These are phyloP conservation scores for Todiramphus chloris DNA, from an alignment of 2,113 vertebrate species.

Conservation along the genomic window DNA sequence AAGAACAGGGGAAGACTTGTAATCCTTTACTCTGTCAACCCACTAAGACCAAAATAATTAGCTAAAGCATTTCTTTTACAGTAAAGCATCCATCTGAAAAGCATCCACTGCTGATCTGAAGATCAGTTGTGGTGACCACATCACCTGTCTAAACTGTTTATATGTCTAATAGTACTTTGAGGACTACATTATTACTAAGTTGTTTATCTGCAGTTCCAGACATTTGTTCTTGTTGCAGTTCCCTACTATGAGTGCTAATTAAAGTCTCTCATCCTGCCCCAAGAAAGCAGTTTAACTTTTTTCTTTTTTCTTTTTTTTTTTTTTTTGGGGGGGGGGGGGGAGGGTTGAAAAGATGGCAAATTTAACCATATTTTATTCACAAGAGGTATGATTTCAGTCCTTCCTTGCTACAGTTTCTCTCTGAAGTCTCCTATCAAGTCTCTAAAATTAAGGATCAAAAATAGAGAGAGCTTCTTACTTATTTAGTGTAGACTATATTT, in stretches of 20 bases:
- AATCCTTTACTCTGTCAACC: background rate
- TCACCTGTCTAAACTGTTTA: background rate
- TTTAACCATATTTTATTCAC: background rate
- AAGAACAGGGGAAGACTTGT: background rate
- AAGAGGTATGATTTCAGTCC: background rate
- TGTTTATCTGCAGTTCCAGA: background rate
- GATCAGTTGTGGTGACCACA: background rate
- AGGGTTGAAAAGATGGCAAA: background rate
- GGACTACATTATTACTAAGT: background rate
- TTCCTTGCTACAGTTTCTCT: background rate
- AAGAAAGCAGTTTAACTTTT: background rate
- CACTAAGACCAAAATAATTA: background rate
- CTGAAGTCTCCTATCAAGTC: background rate
- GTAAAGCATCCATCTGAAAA: background rate
- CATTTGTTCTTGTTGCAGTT: background rate
- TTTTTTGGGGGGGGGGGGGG: no score
- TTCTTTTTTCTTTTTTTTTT: background rate
- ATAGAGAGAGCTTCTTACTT: background rate
- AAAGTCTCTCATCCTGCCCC: background rate
- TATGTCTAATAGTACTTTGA: background rate
- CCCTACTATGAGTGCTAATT: background rate
- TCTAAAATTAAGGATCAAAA: background rate
- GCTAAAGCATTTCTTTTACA: background rate
- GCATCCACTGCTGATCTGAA: background rate
- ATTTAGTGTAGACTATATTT: background rate